phyloP scores from a whole-genome alignment of 2,113 vertebrate species.

The Prunella fulvescens region DNA sequence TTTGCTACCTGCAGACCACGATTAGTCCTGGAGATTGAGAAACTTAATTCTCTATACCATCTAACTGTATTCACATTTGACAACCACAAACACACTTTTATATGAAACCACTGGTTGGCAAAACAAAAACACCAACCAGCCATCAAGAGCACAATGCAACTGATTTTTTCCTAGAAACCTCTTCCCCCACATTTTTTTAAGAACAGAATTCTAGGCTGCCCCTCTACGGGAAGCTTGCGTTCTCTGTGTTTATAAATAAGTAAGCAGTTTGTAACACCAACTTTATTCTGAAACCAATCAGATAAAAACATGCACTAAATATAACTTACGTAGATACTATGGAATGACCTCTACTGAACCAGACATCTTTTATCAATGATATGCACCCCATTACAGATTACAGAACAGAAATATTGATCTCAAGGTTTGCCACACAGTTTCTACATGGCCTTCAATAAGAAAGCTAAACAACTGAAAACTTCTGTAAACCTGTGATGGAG shows the following conservation, averaged over 20 bases:
- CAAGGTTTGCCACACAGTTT: background rate
- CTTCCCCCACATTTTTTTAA: background rate
- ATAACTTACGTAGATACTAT: slow-evolving; percentile 25
- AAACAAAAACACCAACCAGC: background rate
- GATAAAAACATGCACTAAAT: slow-evolving; percentile 34
- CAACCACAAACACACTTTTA: background rate
- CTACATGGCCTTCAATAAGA: background rate
- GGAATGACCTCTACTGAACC: slow-evolving; percentile 38
- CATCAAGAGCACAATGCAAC: background rate
- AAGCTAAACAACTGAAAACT: background rate
- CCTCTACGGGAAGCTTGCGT: background rate
- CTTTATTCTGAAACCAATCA: slow-evolving; percentile 14
- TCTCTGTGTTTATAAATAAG: slow-evolving; percentile 32
- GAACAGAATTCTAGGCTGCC: background rate
- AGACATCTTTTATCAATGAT: background rate
- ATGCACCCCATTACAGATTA: background rate
- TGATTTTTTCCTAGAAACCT: background rate
- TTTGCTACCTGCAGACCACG: background rate
- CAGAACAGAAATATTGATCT: background rate
- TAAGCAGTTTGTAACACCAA: background rate
- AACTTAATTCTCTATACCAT: background rate
- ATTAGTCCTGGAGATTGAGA: background rate
- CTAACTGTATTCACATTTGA: background rate
- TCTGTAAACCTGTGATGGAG: background rate
- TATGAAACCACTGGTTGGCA: background rate